Base-by-base conservation (phyloP, 2,888 invertebrate species). In the Heteromyza rotundicornis region DNA sequence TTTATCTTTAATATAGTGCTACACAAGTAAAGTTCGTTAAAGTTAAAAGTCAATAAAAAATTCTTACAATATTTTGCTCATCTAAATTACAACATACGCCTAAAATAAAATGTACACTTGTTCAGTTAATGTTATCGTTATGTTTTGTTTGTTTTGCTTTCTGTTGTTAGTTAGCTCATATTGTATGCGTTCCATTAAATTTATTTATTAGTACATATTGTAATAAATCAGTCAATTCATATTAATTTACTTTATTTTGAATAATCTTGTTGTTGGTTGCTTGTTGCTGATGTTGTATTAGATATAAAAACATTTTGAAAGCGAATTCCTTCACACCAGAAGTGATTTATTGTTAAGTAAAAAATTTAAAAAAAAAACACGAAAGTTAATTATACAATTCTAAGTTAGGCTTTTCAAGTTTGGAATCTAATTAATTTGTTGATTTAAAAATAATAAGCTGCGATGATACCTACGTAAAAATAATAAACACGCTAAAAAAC, bases 141-240 rank as follows among this genome's bases (percentile, higher is more conserved):
- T 72, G 65, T 69, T 70, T 62, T 64, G 23, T 67, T 62, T 65
- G 24, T 64, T 64, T 61, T 59, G 56, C 53, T 60, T 23, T 23
- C 35, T 40, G 19, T 44, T 57, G 51, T 56, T 47, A 3, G 3
- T 20, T 47, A 19, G 47, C 17, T 47, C 20, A 12, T 47, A 47
- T 47, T 47, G 36, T 52, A 53, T 57, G 57, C 40, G 52, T 54
- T 57, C 40, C 49, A n/a, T 57, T 57, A 61, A 61, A 49, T 59
- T 56, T 59, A 40, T 50, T 51, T 57, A 57, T 44, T 51, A 59
- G n/a, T 57, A 59, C 35, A 20, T 47, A 50, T 62, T 62, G 55
- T 57, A 51, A 47, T 47, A 47, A 47, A 47, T 47, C 47, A 47
- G 47, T 47, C 47, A 47, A 20, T 47, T 19, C 47, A 47, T 47